These are phyloP conservation scores for Clitarchus hookeri DNA, from an alignment of 2,888 invertebrate species.

Conservation along the genomic window DNA sequence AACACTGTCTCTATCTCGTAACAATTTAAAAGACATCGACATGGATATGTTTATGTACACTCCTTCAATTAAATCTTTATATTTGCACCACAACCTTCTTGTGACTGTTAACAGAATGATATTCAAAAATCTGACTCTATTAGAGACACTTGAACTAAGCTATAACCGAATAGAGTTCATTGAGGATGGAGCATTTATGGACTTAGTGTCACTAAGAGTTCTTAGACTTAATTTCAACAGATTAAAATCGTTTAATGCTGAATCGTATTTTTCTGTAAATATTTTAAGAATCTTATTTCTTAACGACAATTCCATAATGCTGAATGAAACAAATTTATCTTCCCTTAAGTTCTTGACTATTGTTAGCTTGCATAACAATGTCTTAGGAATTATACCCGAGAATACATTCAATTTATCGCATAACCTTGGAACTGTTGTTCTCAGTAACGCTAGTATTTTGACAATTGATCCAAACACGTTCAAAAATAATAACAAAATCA, in stretches of 20 bases:
- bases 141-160: not conserved
- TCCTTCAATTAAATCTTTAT: not conserved
- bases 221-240: not conserved
- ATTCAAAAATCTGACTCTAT: not conserved
- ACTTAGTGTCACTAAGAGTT: not conserved
- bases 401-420: not conserved
- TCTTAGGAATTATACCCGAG: not conserved
- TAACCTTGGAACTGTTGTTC: not conserved
- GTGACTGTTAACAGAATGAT: not conserved
- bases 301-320: not conserved
- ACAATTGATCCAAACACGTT: not conserved
- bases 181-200: not conserved
- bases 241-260: not conserved
- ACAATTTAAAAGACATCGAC: not conserved
- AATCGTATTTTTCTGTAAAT: not conserved
- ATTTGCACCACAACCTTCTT: not conserved
- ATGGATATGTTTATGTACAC: not conserved
- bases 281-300: not conserved
- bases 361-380: not conserved
- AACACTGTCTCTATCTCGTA: not conserved
- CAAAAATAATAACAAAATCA: not conserved
- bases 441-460: not conserved
- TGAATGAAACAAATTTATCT: not conserved
- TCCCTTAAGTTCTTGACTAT: not conserved
- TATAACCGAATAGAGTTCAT: constrained; percentile 5